Evolutionary conservation across 2,797 vertebrate species (phyloP).

Genomic region (Tiaroga cobitis): DNA sequence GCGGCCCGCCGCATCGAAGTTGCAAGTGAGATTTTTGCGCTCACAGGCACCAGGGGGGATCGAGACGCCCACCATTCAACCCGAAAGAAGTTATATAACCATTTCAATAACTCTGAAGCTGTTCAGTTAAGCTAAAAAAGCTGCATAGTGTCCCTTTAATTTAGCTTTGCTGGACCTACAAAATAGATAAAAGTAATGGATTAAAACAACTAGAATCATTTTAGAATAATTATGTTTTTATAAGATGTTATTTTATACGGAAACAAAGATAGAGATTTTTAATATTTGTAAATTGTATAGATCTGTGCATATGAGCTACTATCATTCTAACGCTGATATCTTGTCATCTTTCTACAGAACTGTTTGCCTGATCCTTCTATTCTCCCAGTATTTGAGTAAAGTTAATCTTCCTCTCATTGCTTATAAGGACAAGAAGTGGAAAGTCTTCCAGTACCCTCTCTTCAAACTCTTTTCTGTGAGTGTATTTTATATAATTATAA

Average conservation of each 20-base stretch:
- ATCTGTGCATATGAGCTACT: background rate
- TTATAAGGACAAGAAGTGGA: constrained; percentile 82
- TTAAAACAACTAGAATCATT: background rate
- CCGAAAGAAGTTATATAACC: no score
- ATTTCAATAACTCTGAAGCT: no score
- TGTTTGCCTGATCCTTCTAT: constrained; percentile 79
- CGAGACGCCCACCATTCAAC: no score
- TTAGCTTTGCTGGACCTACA: background rate
- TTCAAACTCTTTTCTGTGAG: constrained; percentile 85
- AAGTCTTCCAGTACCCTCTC: constrained; percentile 79
- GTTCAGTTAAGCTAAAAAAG: no score
- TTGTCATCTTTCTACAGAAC: constrained; percentile 71
- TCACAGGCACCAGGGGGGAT: no score
- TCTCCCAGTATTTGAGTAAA: constrained; percentile 83
- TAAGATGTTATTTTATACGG: background rate
- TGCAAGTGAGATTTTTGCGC: no score
- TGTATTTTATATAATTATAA: background rate
- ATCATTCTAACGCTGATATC: background rate
- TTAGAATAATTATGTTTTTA: background rate
- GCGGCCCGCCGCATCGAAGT: no score
- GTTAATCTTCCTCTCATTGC: constrained; percentile 77
- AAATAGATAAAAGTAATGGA: background rate
- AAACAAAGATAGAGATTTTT: background rate
- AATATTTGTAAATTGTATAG: background rate
- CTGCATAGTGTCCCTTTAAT: no score